Evolutionary conservation across 2,113 vertebrate genomes (phyloP).

Genomic region (Verasper variegatus): DNA sequence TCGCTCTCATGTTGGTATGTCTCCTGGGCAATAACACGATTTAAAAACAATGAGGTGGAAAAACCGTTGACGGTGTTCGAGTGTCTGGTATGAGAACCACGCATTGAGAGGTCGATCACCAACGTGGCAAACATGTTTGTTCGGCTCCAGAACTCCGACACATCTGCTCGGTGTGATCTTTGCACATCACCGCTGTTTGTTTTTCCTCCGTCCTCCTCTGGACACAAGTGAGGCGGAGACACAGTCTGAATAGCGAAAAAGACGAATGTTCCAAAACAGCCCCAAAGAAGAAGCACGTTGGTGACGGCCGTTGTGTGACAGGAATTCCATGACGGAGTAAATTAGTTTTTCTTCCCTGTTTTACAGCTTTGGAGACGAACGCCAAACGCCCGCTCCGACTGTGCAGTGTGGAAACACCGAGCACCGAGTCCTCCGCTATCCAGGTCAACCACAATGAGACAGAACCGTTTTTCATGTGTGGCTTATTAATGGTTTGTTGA

Average conservation of each 20-base stretch:
- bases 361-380: constrained; percentile 21
- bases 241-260: constrained; percentile 19
- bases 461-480: constrained; percentile 25
- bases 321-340: constrained; percentile 43
- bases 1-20: background rate
- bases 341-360: constrained; percentile 28
- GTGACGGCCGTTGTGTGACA: constrained; percentile 6
- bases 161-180: constrained; percentile 31
- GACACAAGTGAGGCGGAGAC: constrained; percentile 39
- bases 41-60: constrained; percentile 17
- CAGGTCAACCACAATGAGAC: constrained; percentile 34
- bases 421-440: constrained; percentile 17
- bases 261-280: constrained; percentile 63
- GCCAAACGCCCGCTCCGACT: constrained; percentile 55
- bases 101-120: constrained; percentile 14
- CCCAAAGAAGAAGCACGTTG: constrained; percentile 1
- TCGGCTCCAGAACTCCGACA: constrained; percentile 3
- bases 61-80: background rate
- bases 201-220: constrained; percentile 23
- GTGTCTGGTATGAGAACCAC: constrained; percentile 36
- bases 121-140: constrained; percentile 11
- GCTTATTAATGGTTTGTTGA: constrained; percentile 25
- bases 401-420: constrained; percentile 41
- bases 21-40: background rate
- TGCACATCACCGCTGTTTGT: constrained; percentile 37